Percentiles rank a stretch among this genome's conserved stretches.
Conservation (phyloP, 1,140 invertebrate species). For the Cecropterus lyciades region DNA sequence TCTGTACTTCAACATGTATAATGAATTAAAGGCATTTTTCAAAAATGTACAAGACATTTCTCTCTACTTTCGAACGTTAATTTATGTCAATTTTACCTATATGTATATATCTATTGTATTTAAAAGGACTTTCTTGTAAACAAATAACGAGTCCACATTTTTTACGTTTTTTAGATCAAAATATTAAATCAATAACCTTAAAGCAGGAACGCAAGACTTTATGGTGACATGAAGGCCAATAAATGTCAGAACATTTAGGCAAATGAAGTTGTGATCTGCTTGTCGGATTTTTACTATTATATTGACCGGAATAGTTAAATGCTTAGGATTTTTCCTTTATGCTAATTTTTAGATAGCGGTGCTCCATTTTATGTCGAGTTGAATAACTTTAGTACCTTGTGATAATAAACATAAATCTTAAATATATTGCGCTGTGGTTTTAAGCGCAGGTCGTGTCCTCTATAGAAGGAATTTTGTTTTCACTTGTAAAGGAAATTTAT, state of each 20-base stretch:
- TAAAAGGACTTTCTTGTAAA: constrained; percentile 23
- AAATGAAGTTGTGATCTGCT: constrained; percentile 19
- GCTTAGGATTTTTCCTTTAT: constrained; percentile 18
- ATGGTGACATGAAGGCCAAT: constrained; percentile 24
- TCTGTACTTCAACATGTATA: no score
- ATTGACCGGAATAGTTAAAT: constrained; percentile 17
- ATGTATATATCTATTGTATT: no score
- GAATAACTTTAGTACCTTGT: neutral
- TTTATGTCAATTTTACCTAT: constrained; percentile 23
- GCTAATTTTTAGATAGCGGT: constrained; percentile 26
- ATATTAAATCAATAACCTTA: constrained; percentile 5
- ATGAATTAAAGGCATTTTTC: no score
- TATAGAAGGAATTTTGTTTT: constrained; percentile 20
- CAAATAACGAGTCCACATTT: constrained; percentile 22
- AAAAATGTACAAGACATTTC: neutral
- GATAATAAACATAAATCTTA: constrained; percentile 1
- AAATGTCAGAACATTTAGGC: constrained; percentile 24
- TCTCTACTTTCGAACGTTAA: constrained; percentile 19
- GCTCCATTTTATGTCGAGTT: constrained; percentile 16
- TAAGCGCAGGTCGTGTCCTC: neutral
- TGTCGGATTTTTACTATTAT: constrained; percentile 27
- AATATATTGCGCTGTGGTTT: neutral
- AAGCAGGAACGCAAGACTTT: constrained; percentile 3
- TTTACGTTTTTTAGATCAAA: constrained; percentile 23
- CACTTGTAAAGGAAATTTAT: constrained; percentile 17